These are phyloP conservation scores for Cavia aperea DNA, from an alignment of 2,113 vertebrate genomes.

Conservation along the genomic window DNA sequence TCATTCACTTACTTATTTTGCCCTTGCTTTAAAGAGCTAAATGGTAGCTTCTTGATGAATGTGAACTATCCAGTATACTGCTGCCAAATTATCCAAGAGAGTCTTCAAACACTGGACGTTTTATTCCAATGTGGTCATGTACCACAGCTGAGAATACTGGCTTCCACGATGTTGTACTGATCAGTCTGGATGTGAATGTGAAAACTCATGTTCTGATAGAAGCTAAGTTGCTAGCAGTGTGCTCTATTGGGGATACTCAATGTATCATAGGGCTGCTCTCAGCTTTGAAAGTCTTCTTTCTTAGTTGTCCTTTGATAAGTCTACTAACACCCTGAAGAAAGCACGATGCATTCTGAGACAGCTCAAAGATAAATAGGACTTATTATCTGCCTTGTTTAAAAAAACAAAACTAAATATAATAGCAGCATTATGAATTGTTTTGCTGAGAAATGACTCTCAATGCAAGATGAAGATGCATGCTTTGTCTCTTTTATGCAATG, in stretches of 20 bases:
- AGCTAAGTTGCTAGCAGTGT: neutral
- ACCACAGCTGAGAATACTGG: neutral
- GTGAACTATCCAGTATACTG: neutral
- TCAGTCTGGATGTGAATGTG: neutral
- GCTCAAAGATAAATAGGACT: neutral
- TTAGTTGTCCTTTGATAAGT: neutral
- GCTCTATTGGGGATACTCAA: rapidly evolving
- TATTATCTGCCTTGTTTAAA: neutral
- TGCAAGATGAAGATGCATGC: neutral
- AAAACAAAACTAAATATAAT: neutral
- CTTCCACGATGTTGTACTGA: neutral
- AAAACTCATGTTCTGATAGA: neutral
- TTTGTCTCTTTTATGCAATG: neutral
- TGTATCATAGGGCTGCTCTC: rapidly evolving
- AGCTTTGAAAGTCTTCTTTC: neutral
- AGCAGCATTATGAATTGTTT: neutral
- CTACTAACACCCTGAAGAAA: neutral
- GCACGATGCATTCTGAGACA: neutral
- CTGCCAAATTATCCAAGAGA: neutral
- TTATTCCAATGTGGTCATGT: neutral
- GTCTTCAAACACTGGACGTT: neutral
- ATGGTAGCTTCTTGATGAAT: neutral
- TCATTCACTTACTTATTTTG: neutral
- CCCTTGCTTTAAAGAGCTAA: neutral
- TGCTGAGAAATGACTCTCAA: neutral